These are phyloP conservation scores for Neosilurus hyrtlii DNA, from an alignment of 2,797 vertebrate genomes.

Conservation along the genomic window DNA sequence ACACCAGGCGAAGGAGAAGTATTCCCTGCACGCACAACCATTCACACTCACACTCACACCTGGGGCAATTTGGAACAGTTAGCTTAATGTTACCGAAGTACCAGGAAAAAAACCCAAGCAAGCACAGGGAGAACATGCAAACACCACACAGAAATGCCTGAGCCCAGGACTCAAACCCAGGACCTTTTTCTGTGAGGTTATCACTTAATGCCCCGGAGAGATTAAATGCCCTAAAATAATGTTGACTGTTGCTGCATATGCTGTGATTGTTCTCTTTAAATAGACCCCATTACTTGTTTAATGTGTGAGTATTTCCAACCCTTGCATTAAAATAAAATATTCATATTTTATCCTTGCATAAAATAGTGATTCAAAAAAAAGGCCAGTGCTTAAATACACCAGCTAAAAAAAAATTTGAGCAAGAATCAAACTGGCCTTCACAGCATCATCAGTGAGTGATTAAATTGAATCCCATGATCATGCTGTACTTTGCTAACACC, in stretches of 20 bases:
- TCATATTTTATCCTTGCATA: too few species aligned
- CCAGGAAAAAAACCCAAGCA: too few species aligned
- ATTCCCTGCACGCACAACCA: too few species aligned
- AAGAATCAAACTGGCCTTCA: background rate
- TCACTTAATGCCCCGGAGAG: background rate
- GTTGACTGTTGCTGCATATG: background rate
- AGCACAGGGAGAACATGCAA: too few species aligned
- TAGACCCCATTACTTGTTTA: background rate
- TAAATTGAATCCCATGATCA: background rate
- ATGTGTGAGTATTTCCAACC: background rate
- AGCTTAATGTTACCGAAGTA: too few species aligned
- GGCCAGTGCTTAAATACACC: background rate
- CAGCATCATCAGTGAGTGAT: background rate
- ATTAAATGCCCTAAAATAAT: background rate
- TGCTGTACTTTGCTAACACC: background rate
- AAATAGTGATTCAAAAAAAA: background rate
- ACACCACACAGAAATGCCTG: too few species aligned
- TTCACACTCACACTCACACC: too few species aligned
- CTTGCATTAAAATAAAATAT: too few species aligned
- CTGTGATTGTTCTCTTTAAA: slow-evolving; percentile 2
- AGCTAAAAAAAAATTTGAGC: background rate
- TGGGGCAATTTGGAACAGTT: too few species aligned
- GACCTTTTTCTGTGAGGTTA: too few species aligned
- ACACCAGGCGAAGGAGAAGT: too few species aligned
- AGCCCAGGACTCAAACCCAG: too few species aligned